Percentiles rank a stretch among this genome's conserved stretches.
Evolutionary conservation across 1,140 invertebrate genomes (phyloP).

Genomic region (Sarcophaga peregrina): DNA sequence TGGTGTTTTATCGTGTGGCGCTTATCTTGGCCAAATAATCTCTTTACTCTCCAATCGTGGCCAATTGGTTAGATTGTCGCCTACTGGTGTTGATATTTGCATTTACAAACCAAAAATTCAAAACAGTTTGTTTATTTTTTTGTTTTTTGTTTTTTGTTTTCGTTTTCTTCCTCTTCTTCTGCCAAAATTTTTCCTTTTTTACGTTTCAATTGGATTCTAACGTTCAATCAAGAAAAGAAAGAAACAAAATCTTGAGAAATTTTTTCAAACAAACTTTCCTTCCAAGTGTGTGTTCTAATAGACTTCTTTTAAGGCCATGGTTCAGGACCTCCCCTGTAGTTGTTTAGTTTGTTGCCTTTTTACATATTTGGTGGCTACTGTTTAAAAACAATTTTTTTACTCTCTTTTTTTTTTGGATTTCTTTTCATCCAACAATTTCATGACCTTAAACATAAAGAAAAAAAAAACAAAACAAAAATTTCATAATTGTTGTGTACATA

Average conservation of each 20-base stretch:
- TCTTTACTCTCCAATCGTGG: conserved; percentile 52
- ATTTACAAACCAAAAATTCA: conserved; percentile 27
- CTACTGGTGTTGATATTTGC: conserved; percentile 48
- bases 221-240: neutral
- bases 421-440: neutral
- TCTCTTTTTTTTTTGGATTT: neutral
- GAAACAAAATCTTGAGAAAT: conserved; percentile 7
- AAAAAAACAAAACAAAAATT: neutral
- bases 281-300: conserved; percentile 17
- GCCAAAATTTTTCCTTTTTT: neutral
- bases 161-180: too few species aligned
- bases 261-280: conserved; percentile 24
- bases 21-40: conserved; percentile 49
- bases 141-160: neutral
- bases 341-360: neutral
- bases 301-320: conserved; percentile 7
- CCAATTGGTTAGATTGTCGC: conserved; percentile 66
- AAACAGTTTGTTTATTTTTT: conserved; percentile 19
- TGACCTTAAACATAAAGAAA: conserved; percentile 40
- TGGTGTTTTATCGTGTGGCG: conserved; percentile 57
- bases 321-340: conserved; percentile 36
- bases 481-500: conserved; percentile 18
- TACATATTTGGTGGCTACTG: conserved; percentile 12
- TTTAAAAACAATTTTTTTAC: neutral
- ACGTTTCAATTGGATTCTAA: neutral